Percentiles rank a stretch among this genome's conserved stretches.
These are phyloP conservation scores for Pedicia rivosa DNA, from an alignment of 2,888 invertebrate species.

Conservation along the genomic window DNA sequence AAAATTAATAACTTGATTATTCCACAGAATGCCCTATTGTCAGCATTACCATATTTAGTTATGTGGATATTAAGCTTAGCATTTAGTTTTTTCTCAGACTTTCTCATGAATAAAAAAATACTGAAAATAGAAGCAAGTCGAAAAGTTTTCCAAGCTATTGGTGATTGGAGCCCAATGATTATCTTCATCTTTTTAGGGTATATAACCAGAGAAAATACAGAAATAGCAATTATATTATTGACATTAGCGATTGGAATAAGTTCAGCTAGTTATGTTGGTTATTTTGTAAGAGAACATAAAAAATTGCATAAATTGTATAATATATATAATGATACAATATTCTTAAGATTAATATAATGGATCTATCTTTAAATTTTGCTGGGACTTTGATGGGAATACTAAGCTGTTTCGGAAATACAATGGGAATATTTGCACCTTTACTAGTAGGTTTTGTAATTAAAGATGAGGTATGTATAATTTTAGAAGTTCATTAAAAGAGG, in stretches of 20 bases:
- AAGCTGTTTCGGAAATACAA: conserved; percentile 40
- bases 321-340: too few relatives aligned
- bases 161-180: conserved; percentile 36
- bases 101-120: conserved; percentile 30
- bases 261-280: conserved; percentile 42
- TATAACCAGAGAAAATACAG: conserved; percentile 30
- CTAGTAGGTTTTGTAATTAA: conserved; percentile 36
- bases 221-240: conserved; percentile 35
- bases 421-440: conserved; percentile 42
- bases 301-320: background rate
- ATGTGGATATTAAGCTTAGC: conserved; percentile 38
- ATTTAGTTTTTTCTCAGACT: conserved; percentile 34
- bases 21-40: conserved; percentile 34
- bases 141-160: conserved; percentile 28
- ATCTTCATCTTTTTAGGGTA: conserved; percentile 37
- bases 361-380: conserved; percentile 47
- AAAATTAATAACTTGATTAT: too few relatives aligned
- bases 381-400: conserved; percentile 48
- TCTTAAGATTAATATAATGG: conserved; percentile 37
- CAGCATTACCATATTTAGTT: conserved; percentile 37
- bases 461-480: conserved; percentile 19
- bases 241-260: conserved; percentile 44
- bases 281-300: conserved; percentile 33
- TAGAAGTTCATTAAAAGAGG: too few relatives aligned
- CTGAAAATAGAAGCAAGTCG: conserved; percentile 17